These are phyloP conservation scores for Hyposoter dolosus DNA, from an alignment of 2,888 invertebrate genomes.

Conservation along the genomic window DNA sequence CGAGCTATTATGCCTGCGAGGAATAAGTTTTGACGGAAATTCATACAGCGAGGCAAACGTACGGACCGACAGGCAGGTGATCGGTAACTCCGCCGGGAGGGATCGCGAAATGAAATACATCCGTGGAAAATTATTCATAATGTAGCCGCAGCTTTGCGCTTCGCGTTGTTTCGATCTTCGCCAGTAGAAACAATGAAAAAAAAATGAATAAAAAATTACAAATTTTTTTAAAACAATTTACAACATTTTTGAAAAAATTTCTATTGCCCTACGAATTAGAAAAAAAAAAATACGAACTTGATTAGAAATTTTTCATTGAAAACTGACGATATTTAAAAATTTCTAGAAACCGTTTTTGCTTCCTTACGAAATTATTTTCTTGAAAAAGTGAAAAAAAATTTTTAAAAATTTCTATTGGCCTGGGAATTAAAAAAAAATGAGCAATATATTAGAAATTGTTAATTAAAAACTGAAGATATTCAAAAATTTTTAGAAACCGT, in stretches of 20 bases:
- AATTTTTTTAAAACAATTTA: too few species aligned
- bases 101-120: conserved; percentile 12
- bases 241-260: too few species aligned
- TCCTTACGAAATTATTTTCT: too few species aligned
- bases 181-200: too few species aligned
- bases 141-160: background rate
- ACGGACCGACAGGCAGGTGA: background rate
- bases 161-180: background rate
- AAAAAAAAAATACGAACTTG: too few species aligned
- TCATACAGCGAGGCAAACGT: background rate
- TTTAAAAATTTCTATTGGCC: too few species aligned
- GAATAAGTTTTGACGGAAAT: background rate
- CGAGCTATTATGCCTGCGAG: background rate
- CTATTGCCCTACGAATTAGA: too few species aligned
- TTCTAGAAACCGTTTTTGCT: background rate
- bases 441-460: background rate
- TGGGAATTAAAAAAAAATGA: too few species aligned
- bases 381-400: too few species aligned
- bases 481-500: background rate
- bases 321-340: background rate
- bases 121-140: conserved; percentile 24
- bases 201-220: too few species aligned
- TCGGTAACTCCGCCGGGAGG: background rate
- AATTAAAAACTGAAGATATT: background rate
- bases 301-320: background rate